phyloP scores from a whole-genome alignment of 1,140 invertebrate species.

The Neotoxoptera formosana region DNA sequence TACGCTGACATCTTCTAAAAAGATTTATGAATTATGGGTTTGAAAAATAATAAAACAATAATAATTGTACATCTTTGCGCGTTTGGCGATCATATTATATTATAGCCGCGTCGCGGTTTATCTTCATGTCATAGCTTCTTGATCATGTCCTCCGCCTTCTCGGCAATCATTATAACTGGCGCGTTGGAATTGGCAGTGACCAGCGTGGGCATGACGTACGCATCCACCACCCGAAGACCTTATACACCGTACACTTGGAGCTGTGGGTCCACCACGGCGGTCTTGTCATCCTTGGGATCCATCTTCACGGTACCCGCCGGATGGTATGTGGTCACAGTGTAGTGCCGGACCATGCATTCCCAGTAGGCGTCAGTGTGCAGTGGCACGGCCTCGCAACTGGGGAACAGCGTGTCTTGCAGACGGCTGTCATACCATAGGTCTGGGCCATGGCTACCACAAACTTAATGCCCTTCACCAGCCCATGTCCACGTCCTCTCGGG shows the following conservation, averaged over 20 bases:
- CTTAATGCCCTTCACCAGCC: constrained; percentile 83
- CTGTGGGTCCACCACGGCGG: constrained; percentile 87
- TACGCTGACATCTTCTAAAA: too few species aligned
- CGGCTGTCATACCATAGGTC: constrained; percentile 74
- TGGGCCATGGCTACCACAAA: constrained; percentile 78
- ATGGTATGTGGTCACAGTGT: constrained; percentile 85
- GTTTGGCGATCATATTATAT: too few species aligned
- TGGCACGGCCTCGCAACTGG: constrained; percentile 73
- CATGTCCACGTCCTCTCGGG: constrained; percentile 82
- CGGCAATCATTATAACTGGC: constrained; percentile 84
- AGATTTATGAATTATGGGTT: too few species aligned
- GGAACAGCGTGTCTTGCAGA: constrained; percentile 73
- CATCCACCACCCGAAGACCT: constrained; percentile 84
- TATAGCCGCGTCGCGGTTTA: too few species aligned
- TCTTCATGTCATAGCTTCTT: constrained; percentile 74
- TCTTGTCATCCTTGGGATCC: constrained; percentile 83
- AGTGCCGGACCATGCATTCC: constrained; percentile 85
- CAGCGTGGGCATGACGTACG: constrained; percentile 83
- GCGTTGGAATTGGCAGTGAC: constrained; percentile 86
- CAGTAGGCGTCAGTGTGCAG: constrained; percentile 78
- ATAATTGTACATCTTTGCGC: too few species aligned
- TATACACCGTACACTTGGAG: constrained; percentile 80
- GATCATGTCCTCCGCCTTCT: constrained; percentile 83
- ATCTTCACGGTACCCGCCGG: constrained; percentile 91
- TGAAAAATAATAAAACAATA: too few species aligned